These are phyloP conservation scores for Eurytoma californica DNA, from an alignment of 2,888 invertebrate species.

Conservation along the genomic window DNA sequence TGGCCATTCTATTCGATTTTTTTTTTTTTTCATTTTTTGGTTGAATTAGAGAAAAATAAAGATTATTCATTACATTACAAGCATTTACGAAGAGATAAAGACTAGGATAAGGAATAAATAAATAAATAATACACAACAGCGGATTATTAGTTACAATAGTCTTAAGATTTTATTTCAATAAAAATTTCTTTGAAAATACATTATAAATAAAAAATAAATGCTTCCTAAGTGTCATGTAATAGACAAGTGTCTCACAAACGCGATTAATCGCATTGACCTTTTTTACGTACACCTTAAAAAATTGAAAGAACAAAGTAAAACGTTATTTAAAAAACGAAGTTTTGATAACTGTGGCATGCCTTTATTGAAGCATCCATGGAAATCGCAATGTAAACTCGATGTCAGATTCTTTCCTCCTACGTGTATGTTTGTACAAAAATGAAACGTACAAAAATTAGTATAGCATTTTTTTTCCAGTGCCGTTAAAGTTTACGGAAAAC, in stretches of 20 bases:
- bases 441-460: conserved; percentile 40
- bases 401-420: neutral
- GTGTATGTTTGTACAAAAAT: conserved; percentile 36
- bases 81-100: too few relatives aligned
- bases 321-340: neutral
- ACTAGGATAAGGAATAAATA: too few relatives aligned
- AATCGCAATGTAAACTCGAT: conserved; percentile 1
- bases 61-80: too few relatives aligned
- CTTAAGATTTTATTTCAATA: conserved; percentile 64
- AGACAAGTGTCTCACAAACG: conserved; percentile 60
- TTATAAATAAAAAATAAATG: conserved; percentile 71
- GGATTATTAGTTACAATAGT: conserved; percentile 8
- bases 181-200: conserved; percentile 68
- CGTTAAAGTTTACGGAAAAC: conserved; percentile 43
- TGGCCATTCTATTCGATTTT: too few relatives aligned
- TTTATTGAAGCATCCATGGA: conserved; percentile 8
- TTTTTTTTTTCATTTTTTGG: too few relatives aligned
- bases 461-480: conserved; percentile 53
- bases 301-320: conserved; percentile 6
- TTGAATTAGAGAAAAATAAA: too few relatives aligned
- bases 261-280: conserved; percentile 34
- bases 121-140: too few relatives aligned
- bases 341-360: too few relatives aligned
- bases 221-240: conserved; percentile 65
- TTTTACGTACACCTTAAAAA: conserved; percentile 8